phyloP scores from a whole-genome alignment of 2,797 vertebrate species.

The Chelon auratus region DNA sequence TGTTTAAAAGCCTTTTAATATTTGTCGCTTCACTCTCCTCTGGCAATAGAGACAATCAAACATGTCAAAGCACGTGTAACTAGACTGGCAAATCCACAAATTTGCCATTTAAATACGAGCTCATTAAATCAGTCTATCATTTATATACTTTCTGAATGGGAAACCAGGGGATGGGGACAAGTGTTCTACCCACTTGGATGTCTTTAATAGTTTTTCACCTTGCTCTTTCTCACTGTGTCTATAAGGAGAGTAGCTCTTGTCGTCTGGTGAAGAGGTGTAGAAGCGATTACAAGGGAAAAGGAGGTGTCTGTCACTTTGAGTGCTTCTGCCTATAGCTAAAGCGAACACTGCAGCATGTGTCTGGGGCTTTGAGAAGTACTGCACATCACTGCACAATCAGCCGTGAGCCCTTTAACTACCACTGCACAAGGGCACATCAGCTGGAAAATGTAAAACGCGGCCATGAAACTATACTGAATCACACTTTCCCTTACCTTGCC shows the following conservation, averaged over 20 bases:
- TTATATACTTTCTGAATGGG: constrained; percentile 15
- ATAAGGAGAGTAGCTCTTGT: constrained; percentile 67
- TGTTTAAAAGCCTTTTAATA: constrained; percentile 13
- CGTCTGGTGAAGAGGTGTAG: constrained; percentile 70
- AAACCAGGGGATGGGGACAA: constrained; percentile 48
- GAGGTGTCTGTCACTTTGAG: constrained; percentile 63
- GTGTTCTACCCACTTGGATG: constrained; percentile 51
- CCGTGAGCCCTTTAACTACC: constrained; percentile 47
- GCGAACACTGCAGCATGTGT: constrained; percentile 54
- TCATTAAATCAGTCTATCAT: constrained; percentile 29
- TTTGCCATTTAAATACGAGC: constrained; percentile 22
- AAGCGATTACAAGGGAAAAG: constrained; percentile 57
- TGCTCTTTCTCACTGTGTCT: constrained; percentile 45
- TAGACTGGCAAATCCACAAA: constrained; percentile 20
- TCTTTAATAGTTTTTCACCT: constrained; percentile 70
- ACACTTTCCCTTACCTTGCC: constrained; percentile 36
- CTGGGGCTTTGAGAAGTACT: constrained; percentile 46
- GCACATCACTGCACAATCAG: constrained; percentile 54
- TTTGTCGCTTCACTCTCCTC: constrained; percentile 8
- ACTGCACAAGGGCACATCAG: constrained; percentile 49
- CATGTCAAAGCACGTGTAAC: constrained; percentile 20
- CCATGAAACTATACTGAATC: constrained; percentile 55
- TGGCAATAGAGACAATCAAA: constrained; percentile 16
- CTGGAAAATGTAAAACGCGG: constrained; percentile 49
- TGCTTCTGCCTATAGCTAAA: constrained; percentile 65